Evolutionary conservation across 2,113 vertebrate species (phyloP), one percentile per base, ranked within the genome.

Genomic region (Nothoprocta pentlandii): DNA sequence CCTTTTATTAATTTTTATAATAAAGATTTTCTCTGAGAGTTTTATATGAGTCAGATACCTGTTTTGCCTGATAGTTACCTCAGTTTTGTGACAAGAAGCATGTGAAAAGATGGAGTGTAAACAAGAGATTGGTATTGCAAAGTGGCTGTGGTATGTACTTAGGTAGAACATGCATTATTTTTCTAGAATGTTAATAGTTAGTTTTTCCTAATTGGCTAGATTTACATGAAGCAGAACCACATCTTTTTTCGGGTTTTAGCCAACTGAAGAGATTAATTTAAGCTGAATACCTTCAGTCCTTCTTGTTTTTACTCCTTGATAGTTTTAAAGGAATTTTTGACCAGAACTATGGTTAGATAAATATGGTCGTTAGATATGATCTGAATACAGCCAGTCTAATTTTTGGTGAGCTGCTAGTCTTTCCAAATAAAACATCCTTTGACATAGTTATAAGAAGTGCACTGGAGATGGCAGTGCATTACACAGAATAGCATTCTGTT

Each of bases 401-500:
- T 90, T 70, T 47, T 34, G 6, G 0, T 71, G 61, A 68, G 28
- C 51, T 76, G 8, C 12, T 61, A 14, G 15, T 66, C 21, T 84
- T 92, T 63, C 28, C 14, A 28, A 42, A 34, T 59, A 58, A 76
- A 59, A n/a, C 14, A 9, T 32, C 3, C 7, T 70, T 63, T 81
- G 39, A 10, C 41, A 58, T 73, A 47, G 10, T 81, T 39, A 51
- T 36, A 4, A 13, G 16, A 77, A 61, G 59, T 74, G 46, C 10
- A 16, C 25, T 87, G 0, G 0, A 0, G 0, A 4, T 44, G 46
- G 17, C 21, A 1, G 15, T 44, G 13, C 53, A 10, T 42, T 77
- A 32, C 46, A 25, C 12, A 3, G 4, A 20, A 49, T 4, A 1
- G 1, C 51, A 34, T 26, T 58, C 8, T 53, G 47, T 30, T 69